These are phyloP conservation scores for Mareca strepera DNA, from an alignment of 2,797 vertebrate genomes.

Conservation along the genomic window DNA sequence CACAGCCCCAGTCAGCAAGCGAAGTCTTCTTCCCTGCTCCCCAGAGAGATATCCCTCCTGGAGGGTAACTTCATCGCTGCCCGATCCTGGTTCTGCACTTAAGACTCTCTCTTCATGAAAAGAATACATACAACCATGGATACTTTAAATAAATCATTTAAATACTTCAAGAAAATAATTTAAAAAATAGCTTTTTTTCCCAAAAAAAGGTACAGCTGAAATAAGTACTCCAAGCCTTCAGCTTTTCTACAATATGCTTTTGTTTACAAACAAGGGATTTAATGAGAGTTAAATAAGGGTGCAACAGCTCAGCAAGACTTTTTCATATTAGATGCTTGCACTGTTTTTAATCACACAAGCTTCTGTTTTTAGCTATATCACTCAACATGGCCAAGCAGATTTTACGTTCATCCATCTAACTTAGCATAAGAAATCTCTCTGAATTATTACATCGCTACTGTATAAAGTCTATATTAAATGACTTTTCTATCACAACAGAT, in stretches of 20 bases:
- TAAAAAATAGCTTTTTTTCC: background rate
- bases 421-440: background rate
- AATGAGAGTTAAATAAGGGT: background rate
- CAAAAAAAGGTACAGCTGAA: background rate
- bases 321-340: background rate
- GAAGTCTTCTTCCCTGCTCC: background rate
- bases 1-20: background rate
- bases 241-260: background rate
- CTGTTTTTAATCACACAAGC: background rate
- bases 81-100: background rate
- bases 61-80: background rate
- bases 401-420: background rate
- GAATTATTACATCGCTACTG: background rate
- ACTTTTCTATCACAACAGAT: background rate
- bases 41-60: background rate
- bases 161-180: background rate
- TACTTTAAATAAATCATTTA: background rate
- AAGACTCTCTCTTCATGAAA: background rate
- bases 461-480: background rate
- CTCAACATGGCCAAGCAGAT: background rate
- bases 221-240: background rate
- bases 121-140: background rate
- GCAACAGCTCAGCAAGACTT: background rate
- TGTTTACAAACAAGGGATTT: background rate
- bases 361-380: slow-evolving; percentile 1